These are phyloP conservation scores for Hoplodrina blanda DNA, from an alignment of 2,888 invertebrate species.

Conservation along the genomic window DNA sequence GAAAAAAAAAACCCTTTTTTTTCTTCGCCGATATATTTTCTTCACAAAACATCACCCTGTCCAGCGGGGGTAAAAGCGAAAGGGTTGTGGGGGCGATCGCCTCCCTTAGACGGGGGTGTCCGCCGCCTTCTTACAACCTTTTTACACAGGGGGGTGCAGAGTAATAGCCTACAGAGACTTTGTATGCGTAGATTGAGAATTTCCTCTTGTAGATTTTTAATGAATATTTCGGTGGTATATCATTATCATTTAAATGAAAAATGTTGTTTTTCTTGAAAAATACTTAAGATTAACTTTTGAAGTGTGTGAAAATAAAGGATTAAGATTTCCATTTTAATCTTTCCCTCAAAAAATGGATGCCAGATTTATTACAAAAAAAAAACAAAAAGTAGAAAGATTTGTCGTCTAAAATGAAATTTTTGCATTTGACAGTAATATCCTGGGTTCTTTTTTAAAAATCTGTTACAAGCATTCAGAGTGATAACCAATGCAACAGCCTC, in stretches of 20 bases:
- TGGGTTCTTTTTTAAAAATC: neutral
- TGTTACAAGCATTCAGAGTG: neutral
- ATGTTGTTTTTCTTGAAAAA: constrained; percentile 47
- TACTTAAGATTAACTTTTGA: constrained; percentile 6
- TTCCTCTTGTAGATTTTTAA: constrained; percentile 70
- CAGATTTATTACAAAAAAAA: neutral
- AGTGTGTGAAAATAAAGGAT: constrained; percentile 33
- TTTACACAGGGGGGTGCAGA: constrained; percentile 88
- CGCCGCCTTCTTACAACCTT: constrained; percentile 90
- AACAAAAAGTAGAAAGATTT: neutral
- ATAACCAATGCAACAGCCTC: accelerated
- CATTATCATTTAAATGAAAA: constrained; percentile 67
- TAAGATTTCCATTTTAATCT: neutral
- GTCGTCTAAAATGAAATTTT: no score
- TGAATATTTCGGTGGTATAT: constrained; percentile 65
- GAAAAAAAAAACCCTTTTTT: constrained; percentile 9
- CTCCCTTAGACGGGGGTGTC: constrained; percentile 81
- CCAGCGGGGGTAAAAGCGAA: constrained; percentile 89
- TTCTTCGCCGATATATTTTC: constrained; percentile 53
- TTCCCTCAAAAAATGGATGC: neutral
- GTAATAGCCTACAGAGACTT: constrained; percentile 82
- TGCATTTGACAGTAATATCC: neutral
- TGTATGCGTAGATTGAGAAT: constrained; percentile 72
- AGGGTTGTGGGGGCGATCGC: constrained; percentile 89
- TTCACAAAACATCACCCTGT: constrained; percentile 83